These are phyloP conservation scores for Camponotus floridanus DNA, from an alignment of 1,140 invertebrate species.

Conservation along the genomic window DNA sequence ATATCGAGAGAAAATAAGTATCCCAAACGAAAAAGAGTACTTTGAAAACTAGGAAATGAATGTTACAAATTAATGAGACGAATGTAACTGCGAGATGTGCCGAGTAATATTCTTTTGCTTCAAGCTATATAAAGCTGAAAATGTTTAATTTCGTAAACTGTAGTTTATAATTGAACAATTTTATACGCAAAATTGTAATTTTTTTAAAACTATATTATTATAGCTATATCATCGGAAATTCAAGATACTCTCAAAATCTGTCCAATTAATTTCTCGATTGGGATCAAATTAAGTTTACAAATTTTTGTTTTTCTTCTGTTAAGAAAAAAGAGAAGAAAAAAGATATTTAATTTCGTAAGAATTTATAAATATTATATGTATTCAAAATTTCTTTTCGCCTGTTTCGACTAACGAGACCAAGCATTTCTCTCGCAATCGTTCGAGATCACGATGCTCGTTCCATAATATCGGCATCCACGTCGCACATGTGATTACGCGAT, in stretches of 20 bases:
- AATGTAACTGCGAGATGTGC: background rate
- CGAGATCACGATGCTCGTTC: background rate
- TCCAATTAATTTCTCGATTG: background rate
- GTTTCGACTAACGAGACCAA: background rate
- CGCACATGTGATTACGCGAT: conserved; percentile 63
- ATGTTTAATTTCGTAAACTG: background rate
- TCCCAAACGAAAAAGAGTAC: conserved; percentile 18
- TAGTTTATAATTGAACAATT: too few species aligned
- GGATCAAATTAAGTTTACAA: background rate
- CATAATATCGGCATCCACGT: conserved; percentile 2
- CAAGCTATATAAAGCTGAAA: background rate
- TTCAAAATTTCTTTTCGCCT: background rate
- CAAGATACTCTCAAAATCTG: background rate
- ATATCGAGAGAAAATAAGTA: conserved; percentile 14
- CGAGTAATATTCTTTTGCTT: background rate
- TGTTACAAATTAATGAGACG: conserved; percentile 48
- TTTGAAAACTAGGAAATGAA: background rate
- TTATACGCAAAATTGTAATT: background rate
- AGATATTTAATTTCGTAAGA: background rate
- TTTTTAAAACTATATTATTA: background rate
- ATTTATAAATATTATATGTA: background rate
- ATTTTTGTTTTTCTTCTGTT: too few species aligned
- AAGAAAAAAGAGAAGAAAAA: background rate
- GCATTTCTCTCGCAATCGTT: background rate
- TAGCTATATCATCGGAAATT: background rate